A percentile compares a stretch with the other conserved stretches of the same genome.
Evolutionary conservation across 2,888 invertebrate species (phyloP).

Genomic region (Oligia fasciuncula): DNA sequence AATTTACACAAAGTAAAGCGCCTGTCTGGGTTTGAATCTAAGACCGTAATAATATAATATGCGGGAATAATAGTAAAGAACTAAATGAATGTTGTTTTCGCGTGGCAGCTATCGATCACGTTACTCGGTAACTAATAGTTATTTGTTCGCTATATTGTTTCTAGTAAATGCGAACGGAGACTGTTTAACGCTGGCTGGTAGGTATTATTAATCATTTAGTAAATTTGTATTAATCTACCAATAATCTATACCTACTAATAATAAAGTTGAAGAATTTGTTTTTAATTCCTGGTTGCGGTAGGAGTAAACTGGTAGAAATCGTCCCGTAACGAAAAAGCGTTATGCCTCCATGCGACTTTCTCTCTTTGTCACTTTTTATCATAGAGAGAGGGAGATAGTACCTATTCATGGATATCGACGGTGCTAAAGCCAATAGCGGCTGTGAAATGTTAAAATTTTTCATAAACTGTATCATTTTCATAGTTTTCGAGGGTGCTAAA

Average conservation of each 20-base stretch:
- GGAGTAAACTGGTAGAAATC: not conserved
- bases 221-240: not conserved
- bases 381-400: too few species aligned
- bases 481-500: too few species aligned
- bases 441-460: too few species aligned
- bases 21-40: too few species aligned
- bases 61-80: not conserved
- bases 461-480: too few species aligned
- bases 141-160: constrained; percentile 27
- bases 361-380: too few species aligned
- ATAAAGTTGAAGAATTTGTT: not conserved
- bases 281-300: not conserved
- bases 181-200: not conserved
- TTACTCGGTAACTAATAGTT: constrained; percentile 25
- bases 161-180: constrained; percentile 10
- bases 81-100: constrained; percentile 22
- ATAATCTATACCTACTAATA: not conserved
- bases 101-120: constrained; percentile 27
- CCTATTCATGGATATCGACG: too few species aligned
- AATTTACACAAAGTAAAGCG: not conserved
- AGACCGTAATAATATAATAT: not conserved
- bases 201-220: constrained; percentile 1
- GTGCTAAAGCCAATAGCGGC: too few species aligned
- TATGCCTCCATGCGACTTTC: too few species aligned
- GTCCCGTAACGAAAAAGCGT: not conserved